These are phyloP conservation scores for Cheilosia scutellata DNA, from an alignment of 2,888 invertebrate genomes.

Conservation along the genomic window DNA sequence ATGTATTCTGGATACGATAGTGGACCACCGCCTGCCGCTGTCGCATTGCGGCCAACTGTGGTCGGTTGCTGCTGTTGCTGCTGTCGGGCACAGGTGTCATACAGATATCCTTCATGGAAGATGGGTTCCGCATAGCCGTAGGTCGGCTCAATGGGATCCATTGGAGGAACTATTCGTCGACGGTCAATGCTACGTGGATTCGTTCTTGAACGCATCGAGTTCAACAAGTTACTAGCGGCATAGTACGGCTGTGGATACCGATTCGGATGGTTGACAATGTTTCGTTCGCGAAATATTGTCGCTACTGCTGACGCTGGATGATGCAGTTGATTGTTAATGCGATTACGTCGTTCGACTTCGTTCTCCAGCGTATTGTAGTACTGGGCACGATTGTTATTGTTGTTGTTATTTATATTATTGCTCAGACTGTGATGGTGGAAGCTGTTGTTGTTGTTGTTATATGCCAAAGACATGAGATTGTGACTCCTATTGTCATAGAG, in stretches of 20 bases:
- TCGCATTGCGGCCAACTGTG: constrained; percentile 77
- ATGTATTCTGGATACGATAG: constrained; percentile 84
- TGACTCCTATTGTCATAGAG: constrained; percentile 81
- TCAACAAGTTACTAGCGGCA: constrained; percentile 79
- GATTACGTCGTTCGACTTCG: constrained; percentile 83
- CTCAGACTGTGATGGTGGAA: constrained; percentile 77
- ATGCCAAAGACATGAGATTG: constrained; percentile 82
- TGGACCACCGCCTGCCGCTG: constrained; percentile 72
- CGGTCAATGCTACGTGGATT: constrained; percentile 82
- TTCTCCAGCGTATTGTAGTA: constrained; percentile 82
- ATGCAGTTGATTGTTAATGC: constrained; percentile 82
- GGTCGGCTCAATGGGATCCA: constrained; percentile 80
- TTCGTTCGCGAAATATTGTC: constrained; percentile 83
- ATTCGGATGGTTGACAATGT: constrained; percentile 79
- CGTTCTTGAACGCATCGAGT: constrained; percentile 80
- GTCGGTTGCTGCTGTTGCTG: constrained; percentile 61
- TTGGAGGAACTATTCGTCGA: constrained; percentile 80
- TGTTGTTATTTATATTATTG: constrained; percentile 76
- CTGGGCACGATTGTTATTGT: constrained; percentile 77
- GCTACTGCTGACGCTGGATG: constrained; percentile 79
- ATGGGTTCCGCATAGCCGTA: constrained; percentile 87
- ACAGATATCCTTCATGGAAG: constrained; percentile 92
- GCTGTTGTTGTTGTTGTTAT: constrained; percentile 76
- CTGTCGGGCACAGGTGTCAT: constrained; percentile 86
- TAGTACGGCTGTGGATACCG: constrained; percentile 80